Conservation (phyloP, 2,113 vertebrate species). For the Antennarius striatus region DNA sequence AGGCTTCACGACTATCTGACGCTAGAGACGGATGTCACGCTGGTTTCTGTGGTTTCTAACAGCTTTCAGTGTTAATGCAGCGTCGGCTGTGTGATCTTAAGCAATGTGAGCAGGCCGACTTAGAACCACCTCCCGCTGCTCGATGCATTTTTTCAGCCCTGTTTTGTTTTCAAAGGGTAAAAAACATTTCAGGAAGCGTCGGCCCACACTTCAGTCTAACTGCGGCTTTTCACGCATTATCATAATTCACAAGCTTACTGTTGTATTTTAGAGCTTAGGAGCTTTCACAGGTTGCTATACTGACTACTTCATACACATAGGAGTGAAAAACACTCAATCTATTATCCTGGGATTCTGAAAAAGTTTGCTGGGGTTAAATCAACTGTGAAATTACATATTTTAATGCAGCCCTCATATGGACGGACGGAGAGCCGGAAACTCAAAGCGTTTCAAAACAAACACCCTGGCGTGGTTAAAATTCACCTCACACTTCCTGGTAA, state of each 20-base stretch:
- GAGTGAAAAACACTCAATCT: too few relatives aligned
- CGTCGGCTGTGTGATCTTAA: slow-evolving; percentile 18
- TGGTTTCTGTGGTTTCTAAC: too few relatives aligned
- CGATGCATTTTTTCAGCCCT: slow-evolving; percentile 1
- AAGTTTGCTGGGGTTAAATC: slow-evolving; percentile 22
- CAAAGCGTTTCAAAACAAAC: slow-evolving; percentile 33
- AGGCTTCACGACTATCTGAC: not conserved
- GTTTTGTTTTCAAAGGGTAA: slow-evolving; percentile 27
- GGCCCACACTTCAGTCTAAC: slow-evolving; percentile 2
- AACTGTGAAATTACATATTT: too few relatives aligned
- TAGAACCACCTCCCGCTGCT: slow-evolving; percentile 5
- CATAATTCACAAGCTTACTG: not conserved
- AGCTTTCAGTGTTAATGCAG: slow-evolving; percentile 3
- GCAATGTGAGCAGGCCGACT: slow-evolving; percentile 19
- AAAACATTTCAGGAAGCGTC: slow-evolving; percentile 15
- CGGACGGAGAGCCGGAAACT: slow-evolving; percentile 10
- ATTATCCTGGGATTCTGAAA: slow-evolving; percentile 7
- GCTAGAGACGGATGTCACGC: not conserved
- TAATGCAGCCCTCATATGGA: too few relatives aligned
- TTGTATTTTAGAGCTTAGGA: too few relatives aligned
- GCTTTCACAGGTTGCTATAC: too few relatives aligned
- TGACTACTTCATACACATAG: too few relatives aligned
- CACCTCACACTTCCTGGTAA: slow-evolving; percentile 7
- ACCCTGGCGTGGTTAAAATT: slow-evolving; percentile 30
- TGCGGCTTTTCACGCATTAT: slow-evolving; percentile 22